These are phyloP conservation scores for Myiagra hebetior DNA, from an alignment of 2,113 vertebrate genomes.

Conservation along the genomic window DNA sequence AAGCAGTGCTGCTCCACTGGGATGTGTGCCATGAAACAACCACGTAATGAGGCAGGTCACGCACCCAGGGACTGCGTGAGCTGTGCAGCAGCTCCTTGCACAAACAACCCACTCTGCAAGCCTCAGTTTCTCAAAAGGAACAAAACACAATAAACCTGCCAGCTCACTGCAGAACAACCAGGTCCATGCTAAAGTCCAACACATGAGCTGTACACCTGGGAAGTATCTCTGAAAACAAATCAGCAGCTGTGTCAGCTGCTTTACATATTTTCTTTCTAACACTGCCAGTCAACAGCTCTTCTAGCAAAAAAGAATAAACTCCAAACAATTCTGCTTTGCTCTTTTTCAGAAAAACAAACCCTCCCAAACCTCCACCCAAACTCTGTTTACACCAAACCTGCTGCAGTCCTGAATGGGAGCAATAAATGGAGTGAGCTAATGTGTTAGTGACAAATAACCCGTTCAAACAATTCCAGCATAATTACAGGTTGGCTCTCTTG, in stretches of 20 bases:
- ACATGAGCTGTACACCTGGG: neutral
- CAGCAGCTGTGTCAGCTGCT: neutral
- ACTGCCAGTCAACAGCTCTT: neutral
- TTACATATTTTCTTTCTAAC: neutral
- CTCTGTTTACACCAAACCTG: neutral
- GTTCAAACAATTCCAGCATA: conserved; percentile 6
- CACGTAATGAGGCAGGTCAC: neutral
- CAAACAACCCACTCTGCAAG: neutral
- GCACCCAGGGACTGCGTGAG: neutral
- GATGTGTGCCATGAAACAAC: neutral
- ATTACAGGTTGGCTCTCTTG: conserved; percentile 55
- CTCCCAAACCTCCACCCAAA: neutral
- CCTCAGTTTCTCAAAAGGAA: neutral
- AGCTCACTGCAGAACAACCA: conserved; percentile 1
- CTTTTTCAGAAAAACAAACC: neutral
- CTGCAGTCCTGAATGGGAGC: neutral
- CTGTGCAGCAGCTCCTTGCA: neutral
- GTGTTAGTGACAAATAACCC: conserved; percentile 11
- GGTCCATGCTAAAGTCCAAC: conserved; percentile 35
- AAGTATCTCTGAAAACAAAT: neutral
- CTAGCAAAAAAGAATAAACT: neutral
- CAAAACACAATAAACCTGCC: neutral
- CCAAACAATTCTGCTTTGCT: neutral
- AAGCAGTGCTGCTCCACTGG: neutral
- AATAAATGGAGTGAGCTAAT: conserved; percentile 29